Conservation (phyloP, 2,888 invertebrate species). For the Nezara viridula region DNA sequence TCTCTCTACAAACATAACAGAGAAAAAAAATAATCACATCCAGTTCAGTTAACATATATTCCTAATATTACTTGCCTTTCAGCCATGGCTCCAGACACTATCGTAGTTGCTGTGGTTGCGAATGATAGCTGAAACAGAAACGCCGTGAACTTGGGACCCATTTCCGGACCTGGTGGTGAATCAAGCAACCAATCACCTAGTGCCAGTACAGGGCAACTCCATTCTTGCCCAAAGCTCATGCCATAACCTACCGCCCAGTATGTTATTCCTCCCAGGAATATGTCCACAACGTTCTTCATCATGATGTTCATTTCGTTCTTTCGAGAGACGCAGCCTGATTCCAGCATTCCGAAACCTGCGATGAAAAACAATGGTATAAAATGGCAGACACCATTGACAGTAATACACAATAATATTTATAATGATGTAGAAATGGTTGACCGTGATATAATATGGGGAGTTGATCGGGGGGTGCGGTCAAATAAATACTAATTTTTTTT, state of each 20-base stretch:
- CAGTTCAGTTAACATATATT: neutral
- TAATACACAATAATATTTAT: neutral
- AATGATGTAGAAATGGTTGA: too few species aligned
- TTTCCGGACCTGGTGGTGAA: conserved; percentile 78
- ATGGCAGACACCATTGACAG: neutral
- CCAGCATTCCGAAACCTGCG: conserved; percentile 92
- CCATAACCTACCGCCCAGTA: conserved; percentile 97
- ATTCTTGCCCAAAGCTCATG: conserved; percentile 85
- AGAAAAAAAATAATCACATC: too few species aligned
- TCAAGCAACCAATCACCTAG: conserved; percentile 88
- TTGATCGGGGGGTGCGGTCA: too few species aligned
- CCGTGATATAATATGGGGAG: too few species aligned
- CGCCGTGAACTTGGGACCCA: conserved; percentile 89
- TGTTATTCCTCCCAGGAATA: conserved; percentile 90
- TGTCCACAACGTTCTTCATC: conserved; percentile 97
- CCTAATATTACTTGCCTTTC: conserved; percentile 77
- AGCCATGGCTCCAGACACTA: conserved; percentile 95
- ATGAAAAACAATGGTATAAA: conserved; percentile 58
- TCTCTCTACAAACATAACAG: too few species aligned
- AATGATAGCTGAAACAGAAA: conserved; percentile 93
- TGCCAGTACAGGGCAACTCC: conserved; percentile 82
- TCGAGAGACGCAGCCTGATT: conserved; percentile 91
- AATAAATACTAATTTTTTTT: too few species aligned
- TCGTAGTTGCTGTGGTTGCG: conserved; percentile 91
- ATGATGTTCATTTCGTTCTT: conserved; percentile 97